Conservation (phyloP, 1,140 invertebrate genomes). For the Habropoda laboriosa region DNA sequence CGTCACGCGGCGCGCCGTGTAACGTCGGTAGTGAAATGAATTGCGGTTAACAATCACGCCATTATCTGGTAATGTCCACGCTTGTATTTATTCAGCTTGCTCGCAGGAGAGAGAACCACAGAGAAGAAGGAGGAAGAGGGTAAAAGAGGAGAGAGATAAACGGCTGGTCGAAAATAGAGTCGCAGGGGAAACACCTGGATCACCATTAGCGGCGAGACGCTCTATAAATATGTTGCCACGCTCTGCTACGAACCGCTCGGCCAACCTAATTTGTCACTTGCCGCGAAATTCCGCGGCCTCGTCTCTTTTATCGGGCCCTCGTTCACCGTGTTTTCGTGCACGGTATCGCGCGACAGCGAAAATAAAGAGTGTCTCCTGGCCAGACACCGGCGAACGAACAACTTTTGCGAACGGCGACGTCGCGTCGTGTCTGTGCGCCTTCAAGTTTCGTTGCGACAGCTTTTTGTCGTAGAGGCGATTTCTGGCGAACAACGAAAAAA, state of each 20-base stretch:
- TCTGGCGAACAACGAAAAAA: constrained; percentile 3
- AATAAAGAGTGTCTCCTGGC: constrained; percentile 29
- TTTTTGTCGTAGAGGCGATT: constrained; percentile 24
- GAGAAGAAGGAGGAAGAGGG: neutral
- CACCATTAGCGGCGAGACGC: constrained; percentile 41
- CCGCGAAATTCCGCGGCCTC: constrained; percentile 43
- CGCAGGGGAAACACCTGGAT: constrained; percentile 48
- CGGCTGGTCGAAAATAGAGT: constrained; percentile 50
- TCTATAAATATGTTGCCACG: constrained; percentile 48
- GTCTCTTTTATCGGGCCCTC: constrained; percentile 27
- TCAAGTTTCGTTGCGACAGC: no score
- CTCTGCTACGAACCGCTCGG: neutral
- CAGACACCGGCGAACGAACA: constrained; percentile 6
- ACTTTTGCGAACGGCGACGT: constrained; percentile 8
- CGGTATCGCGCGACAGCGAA: constrained; percentile 42
- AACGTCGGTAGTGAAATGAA: constrained; percentile 51
- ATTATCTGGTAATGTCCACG: constrained; percentile 50
- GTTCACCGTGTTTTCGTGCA: constrained; percentile 43
- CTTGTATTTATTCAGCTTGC: constrained; percentile 25
- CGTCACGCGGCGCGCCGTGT: constrained; percentile 33
- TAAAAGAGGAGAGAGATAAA: constrained; percentile 6
- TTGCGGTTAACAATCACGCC: constrained; percentile 48
- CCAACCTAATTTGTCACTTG: constrained; percentile 49
- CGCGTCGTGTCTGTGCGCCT: no score
- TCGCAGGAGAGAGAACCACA: no score